Evolutionary conservation across 1,140 invertebrate species (phyloP).

Genomic region (Polypedilum vanderplanki): DNA sequence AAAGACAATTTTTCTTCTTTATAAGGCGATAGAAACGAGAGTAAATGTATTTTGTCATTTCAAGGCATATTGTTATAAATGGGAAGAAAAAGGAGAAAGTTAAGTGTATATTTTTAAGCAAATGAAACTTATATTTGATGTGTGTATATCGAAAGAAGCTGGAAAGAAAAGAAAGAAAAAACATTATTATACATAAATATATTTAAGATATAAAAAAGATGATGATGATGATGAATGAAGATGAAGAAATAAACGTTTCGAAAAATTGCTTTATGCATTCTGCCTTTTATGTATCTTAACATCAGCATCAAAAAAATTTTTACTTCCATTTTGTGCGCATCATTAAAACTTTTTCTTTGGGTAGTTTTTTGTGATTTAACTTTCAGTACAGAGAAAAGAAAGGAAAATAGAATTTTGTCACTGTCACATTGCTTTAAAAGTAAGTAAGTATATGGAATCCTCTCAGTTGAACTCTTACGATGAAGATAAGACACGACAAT

Average conservation of each 20-base stretch:
- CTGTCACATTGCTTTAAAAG: too few relatives aligned
- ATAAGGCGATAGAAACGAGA: neutral
- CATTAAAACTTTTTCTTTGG: neutral
- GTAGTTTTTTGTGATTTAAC: neutral
- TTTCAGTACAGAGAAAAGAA: too few relatives aligned
- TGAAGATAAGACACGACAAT: too few relatives aligned
- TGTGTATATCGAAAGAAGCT: slow-evolving; percentile 3
- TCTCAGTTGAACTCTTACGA: too few relatives aligned
- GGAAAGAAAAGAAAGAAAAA: neutral
- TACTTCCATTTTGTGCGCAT: neutral
- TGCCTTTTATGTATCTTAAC: slow-evolving; percentile 12
- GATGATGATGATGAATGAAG: slow-evolving; percentile 4
- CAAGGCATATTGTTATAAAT: neutral
- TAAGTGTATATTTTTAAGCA: slow-evolving; percentile 23
- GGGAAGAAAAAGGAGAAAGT: neutral
- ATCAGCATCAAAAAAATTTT: neutral
- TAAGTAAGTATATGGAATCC: too few relatives aligned
- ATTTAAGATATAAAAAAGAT: neutral
- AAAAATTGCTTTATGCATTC: slow-evolving; percentile 19
- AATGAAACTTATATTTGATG: slow-evolving; percentile 22
- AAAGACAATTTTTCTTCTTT: too few relatives aligned
- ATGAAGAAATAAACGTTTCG: slow-evolving; percentile 7
- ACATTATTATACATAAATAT: slow-evolving; percentile 15
- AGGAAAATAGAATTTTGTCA: too few relatives aligned
- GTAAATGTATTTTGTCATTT: neutral